Evolutionary conservation across 2,888 invertebrate species (phyloP), one percentile per base, ranked within the genome.

Genomic region (Neoitamus cyanurus): DNA sequence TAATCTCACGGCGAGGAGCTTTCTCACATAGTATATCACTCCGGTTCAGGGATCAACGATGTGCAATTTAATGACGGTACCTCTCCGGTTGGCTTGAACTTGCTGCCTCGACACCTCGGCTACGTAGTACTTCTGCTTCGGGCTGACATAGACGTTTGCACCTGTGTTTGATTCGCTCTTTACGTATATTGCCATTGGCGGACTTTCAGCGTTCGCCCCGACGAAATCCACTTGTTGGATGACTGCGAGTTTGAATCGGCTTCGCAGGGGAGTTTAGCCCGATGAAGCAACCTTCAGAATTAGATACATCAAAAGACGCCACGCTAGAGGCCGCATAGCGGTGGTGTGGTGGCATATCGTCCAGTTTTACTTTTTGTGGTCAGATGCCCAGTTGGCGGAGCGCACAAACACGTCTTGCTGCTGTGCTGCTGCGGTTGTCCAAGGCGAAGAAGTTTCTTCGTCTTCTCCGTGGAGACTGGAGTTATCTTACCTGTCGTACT

Each of bases 161-260:
- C 48, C 78, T 78, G 78, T 78, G 25, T 20, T 78, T 20, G 25
- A 20, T 20, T 58, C 25, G 25, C 58, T 58, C 58, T 58, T n/a
- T n/a, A n/a, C n/a, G n/a, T 58, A 25, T 58, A 20, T 58, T 20
- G 42, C 42, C n/a, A n/a, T 42, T 6, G 42, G 15, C 13, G 42
- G 42, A 42, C 15, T 42, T 42, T 11, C 6, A 25, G 25, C 58
- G 58, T 20, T 20, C 25, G 58, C 20, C 42, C 7, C 15, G 46
- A n/a, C 34, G 30, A 78, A 78, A 78, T 78, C 78, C 58, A 78
- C 78, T 46, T 78, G 78, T 78, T 75, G 75, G 75, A 46, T 42
- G 75, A 28, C 75, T 25, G 9, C 9, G 58, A 25, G 58, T 58
- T 9, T 20, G 42, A 42, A 11, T 46, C 42, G 42, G 42, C 75